Evolutionary conservation across 2,113 vertebrate genomes (phyloP), one percentile per base, ranked within the genome.

Genomic region (Capreolus pygargus): DNA sequence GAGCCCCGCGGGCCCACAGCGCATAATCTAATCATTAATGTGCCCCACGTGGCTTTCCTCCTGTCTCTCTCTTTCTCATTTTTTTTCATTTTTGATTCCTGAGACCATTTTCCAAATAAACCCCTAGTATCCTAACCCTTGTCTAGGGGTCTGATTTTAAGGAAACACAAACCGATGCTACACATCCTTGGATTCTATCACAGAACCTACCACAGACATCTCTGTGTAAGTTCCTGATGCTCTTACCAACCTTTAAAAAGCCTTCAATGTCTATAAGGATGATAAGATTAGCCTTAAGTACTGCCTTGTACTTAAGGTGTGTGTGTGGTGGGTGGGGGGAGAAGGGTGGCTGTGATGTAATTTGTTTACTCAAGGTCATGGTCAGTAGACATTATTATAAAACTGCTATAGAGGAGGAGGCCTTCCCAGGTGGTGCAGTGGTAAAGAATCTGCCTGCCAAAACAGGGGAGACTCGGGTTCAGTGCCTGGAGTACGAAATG

Each of bases 291-390:
- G 30, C 12, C 25, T 19, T 33, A 47, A 74, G 27, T 45, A 33
- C 5, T 27, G 2, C 1, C 6, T 17, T 21, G 33, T 21, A n/a
- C 64, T 67, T n/a, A n/a, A n/a, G 64, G 6, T 33, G 39, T 36
- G 15, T 45, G 6, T 45, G 6, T 23, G 4, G 1, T 0, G 2
- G 17, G 8, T 1, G 14, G 11, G 13, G n/a, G 17, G 12, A 14
- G 47, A 50, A 36, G n/a, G 64, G 64, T 21, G 16, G 4, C 1
- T 79, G 4, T 67, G 30, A 60, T 47, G 2, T 23, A 61, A 67
- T 4, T 21, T 81, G 36, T 17, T 76, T 74, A 70, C 15, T 79
- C 33, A 55, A 64, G 6, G 2, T 28, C 43, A 21, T 74, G 17
- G 23, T 61, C n/a, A 54, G 11, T 5, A n/a, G 60, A 39, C 3